Percentiles rank a stretch among this genome's conserved stretches.
Conservation (phyloP, 1,140 invertebrate genomes). For the Paraescarpia echinospica region DNA sequence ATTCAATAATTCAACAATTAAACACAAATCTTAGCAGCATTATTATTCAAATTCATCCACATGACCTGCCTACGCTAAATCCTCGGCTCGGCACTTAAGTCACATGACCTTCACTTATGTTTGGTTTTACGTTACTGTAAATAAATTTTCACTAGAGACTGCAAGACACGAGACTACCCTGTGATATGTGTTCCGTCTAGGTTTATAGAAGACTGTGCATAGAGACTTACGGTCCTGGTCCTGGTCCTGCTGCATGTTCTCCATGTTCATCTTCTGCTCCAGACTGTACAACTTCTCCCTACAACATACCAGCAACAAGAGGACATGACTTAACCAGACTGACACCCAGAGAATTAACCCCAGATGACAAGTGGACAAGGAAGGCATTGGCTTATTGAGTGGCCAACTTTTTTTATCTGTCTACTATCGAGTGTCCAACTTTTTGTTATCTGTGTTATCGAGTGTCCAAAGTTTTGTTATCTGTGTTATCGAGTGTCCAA, state of each 20-base stretch:
- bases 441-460: too few species aligned
- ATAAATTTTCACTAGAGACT: not conserved
- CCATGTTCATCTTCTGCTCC: constrained; percentile 52
- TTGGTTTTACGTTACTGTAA: not conserved
- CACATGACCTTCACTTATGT: not conserved
- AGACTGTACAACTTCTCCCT: constrained; percentile 25
- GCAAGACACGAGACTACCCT: not conserved
- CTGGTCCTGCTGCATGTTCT: constrained; percentile 40
- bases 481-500: not conserved
- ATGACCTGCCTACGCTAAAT: too few species aligned
- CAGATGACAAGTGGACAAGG: too few species aligned
- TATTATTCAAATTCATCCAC: not conserved
- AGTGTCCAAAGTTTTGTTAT: too few species aligned
- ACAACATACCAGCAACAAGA: not conserved
- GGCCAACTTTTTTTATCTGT: not conserved
- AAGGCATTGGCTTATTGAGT: not conserved
- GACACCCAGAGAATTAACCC: not conserved
- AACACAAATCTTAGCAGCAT: not conserved
- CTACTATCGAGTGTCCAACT: not conserved
- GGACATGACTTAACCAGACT: too few species aligned
- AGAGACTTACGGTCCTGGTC: not conserved
- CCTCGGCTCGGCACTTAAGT: too few species aligned
- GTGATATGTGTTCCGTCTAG: not conserved
- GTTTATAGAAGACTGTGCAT: not conserved
- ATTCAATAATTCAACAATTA: not conserved